phyloP scores from a whole-genome alignment of 2,797 vertebrate genomes.

The Manis javanica region DNA sequence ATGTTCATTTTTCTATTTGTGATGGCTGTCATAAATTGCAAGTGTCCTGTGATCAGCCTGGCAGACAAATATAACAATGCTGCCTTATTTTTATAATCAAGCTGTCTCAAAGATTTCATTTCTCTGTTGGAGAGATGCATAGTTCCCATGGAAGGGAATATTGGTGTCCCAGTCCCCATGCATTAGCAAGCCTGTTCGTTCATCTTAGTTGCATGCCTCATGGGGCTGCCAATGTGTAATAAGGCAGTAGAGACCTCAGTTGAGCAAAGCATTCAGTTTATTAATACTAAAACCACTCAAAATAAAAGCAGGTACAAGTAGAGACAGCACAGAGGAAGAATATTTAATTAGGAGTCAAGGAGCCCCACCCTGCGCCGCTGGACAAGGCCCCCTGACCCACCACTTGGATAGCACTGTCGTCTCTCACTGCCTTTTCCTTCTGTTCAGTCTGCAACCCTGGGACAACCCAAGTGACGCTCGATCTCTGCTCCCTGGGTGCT shows the following conservation, averaged over 20 bases:
- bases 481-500: background rate
- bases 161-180: constrained; percentile 45
- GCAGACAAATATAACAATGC: constrained; percentile 71
- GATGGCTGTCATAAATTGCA: constrained; percentile 68
- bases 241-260: constrained; percentile 28
- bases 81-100: constrained; percentile 75
- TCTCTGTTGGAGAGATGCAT: constrained; percentile 58
- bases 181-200: constrained; percentile 62
- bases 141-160: constrained; percentile 3
- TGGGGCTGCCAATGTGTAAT: constrained; percentile 4
- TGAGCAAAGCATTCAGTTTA: constrained; percentile 34
- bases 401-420: background rate
- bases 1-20: constrained; percentile 66
- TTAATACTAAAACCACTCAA: background rate
- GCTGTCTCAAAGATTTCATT: constrained; percentile 71
- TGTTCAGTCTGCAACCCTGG: background rate
- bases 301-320: constrained; percentile 13
- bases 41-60: constrained; percentile 62
- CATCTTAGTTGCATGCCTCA: constrained; percentile 31
- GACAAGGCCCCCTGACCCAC: background rate
- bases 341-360: background rate
- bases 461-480: background rate
- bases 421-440: background rate
- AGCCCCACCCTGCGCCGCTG: background rate
- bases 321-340: background rate